Percentiles rank a stretch among this genome's conserved stretches.
Evolutionary conservation across 2,797 vertebrate genomes (phyloP).

Genomic region (Microtus agrestis): DNA sequence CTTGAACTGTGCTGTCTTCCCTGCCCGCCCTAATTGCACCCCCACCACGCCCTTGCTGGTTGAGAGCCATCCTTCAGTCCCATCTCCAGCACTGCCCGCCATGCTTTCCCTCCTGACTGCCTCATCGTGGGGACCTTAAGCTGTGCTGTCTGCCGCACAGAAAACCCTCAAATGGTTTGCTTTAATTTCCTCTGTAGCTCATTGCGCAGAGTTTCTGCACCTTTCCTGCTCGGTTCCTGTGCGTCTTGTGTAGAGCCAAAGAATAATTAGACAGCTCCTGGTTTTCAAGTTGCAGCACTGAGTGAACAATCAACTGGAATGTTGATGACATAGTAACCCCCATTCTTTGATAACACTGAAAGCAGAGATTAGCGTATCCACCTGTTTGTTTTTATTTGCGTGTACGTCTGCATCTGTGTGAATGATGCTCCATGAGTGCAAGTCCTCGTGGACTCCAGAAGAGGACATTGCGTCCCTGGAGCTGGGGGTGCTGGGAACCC

Average conservation of each 20-base stretch:
- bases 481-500: background rate
- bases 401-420: background rate
- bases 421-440: background rate
- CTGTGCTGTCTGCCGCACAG: constrained; percentile 27
- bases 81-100: background rate
- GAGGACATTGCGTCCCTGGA: background rate
- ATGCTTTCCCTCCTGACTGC: background rate
- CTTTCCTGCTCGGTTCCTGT: background rate
- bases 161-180: constrained; percentile 1
- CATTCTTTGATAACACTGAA: background rate
- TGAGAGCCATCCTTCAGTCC: constrained; percentile 39
- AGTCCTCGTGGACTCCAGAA: background rate
- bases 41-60: constrained; percentile 30
- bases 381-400: background rate
- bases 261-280: constrained; percentile 46
- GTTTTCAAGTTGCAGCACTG: constrained; percentile 27
- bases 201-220: background rate
- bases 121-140: background rate
- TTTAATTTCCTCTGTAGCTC: constrained; percentile 11
- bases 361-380: background rate
- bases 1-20: background rate
- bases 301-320: background rate
- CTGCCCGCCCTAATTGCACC: constrained; percentile 42
- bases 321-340: background rate
- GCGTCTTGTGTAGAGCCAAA: background rate